Evolutionary conservation across 23 tunicate genomes (phyloP).

Genomic region (Phallusia fumigata): DNA sequence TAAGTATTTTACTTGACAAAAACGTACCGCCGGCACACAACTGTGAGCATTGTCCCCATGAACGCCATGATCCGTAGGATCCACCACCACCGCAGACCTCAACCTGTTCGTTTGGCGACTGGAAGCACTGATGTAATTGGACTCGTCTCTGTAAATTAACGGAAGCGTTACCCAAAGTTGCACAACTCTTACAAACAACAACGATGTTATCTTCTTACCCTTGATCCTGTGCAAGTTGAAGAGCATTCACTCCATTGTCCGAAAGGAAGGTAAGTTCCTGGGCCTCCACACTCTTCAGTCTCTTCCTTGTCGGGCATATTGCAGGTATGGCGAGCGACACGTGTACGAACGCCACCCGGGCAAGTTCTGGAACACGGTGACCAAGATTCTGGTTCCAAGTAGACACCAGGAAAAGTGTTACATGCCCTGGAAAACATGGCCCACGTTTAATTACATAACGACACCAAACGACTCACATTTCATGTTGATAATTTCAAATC

Average conservation of each 20-base stretch:
- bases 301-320: slow-evolving; percentile 51
- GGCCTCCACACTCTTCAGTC: slow-evolving; percentile 72
- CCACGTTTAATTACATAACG: background rate
- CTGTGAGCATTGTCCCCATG: slow-evolving; percentile 67
- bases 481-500: no score
- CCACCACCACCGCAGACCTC: slow-evolving; percentile 74
- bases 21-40: slow-evolving; percentile 69
- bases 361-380: slow-evolving; percentile 87
- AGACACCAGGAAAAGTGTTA: slow-evolving; percentile 74
- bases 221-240: slow-evolving; percentile 64
- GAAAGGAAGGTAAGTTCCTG: slow-evolving; percentile 71
- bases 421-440: slow-evolving; percentile 27
- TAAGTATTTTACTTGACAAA: no score
- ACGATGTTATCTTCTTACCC: slow-evolving; percentile 28
- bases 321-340: slow-evolving; percentile 65
- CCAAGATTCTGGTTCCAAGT: slow-evolving; percentile 56
- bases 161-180: background rate
- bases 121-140: slow-evolving; percentile 55
- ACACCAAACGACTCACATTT: no score
- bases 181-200: background rate
- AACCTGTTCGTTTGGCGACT: slow-evolving; percentile 35
- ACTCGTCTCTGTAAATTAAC: slow-evolving; percentile 5
- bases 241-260: slow-evolving; percentile 79
- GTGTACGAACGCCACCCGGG: slow-evolving; percentile 66
- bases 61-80: slow-evolving; percentile 44